These are phyloP conservation scores for Linnaemya vulpina DNA, from an alignment of 2,888 invertebrate genomes.

Conservation along the genomic window DNA sequence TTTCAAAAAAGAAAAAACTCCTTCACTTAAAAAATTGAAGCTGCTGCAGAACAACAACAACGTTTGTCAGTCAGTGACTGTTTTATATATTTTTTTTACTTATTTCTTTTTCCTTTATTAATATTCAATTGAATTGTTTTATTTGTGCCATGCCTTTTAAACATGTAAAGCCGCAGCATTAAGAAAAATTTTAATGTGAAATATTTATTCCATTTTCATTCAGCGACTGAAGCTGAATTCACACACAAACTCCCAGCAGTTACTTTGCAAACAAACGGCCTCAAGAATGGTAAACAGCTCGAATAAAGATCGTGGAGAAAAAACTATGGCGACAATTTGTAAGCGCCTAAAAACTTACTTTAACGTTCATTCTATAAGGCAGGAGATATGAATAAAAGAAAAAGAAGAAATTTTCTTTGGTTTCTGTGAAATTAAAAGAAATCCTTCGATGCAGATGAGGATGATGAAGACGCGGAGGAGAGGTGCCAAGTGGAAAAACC, in stretches of 20 bases:
- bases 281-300: constrained; percentile 42
- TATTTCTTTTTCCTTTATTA: background rate
- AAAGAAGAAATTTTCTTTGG: background rate
- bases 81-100: too few relatives aligned
- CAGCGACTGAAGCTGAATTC: background rate
- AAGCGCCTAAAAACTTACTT: constrained; percentile 67
- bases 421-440: constrained; percentile 36
- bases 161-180: background rate
- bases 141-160: background rate
- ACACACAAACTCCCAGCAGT: constrained; percentile 1
- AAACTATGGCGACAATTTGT: constrained; percentile 64
- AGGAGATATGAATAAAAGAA: constrained; percentile 4
- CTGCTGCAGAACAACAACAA: too few relatives aligned
- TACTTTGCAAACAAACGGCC: constrained; percentile 52
- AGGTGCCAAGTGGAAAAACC: constrained; percentile 72
- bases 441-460: constrained; percentile 1
- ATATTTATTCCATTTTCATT: constrained; percentile 10
- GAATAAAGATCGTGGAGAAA: background rate
- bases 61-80: background rate
- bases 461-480: background rate
- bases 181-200: constrained; percentile 29
- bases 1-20: too few relatives aligned
- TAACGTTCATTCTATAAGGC: constrained; percentile 42
- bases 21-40: too few relatives aligned
- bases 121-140: background rate